Evolutionary conservation across 2,888 invertebrate species (phyloP).

Genomic region (Scotopteryx bipunctaria): DNA sequence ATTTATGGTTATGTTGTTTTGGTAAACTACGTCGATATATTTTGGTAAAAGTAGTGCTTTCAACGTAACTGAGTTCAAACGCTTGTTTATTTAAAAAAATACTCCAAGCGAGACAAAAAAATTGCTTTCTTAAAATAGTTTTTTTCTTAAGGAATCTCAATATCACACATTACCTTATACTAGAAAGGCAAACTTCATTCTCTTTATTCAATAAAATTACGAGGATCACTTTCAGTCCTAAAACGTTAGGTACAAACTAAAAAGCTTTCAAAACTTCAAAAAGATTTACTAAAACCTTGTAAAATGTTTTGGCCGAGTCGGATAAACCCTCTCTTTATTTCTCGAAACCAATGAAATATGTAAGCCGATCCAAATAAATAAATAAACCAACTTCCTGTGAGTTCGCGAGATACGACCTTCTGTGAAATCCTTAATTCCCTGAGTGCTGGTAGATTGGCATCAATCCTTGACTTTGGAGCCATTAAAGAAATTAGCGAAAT

Average conservation of each 20-base stretch:
- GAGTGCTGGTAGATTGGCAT: conserved; percentile 20
- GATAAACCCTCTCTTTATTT: conserved; percentile 8
- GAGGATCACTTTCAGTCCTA: too few relatives aligned
- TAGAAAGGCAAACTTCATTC: too few relatives aligned
- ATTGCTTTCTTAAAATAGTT: too few relatives aligned
- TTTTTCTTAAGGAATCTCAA: too few relatives aligned
- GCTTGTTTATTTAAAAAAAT: too few relatives aligned
- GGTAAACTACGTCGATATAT: too few relatives aligned
- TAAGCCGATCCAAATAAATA: conserved; percentile 16
- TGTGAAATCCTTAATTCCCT: conserved; percentile 20
- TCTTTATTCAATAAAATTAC: too few relatives aligned
- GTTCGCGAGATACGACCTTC: conserved; percentile 19
- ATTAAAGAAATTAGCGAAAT: conserved; percentile 30
- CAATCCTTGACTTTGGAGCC: conserved; percentile 19
- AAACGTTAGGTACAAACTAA: too few relatives aligned
- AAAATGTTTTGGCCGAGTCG: background rate
- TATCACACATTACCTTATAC: too few relatives aligned
- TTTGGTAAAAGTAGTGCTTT: too few relatives aligned
- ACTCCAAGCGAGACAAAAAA: too few relatives aligned
- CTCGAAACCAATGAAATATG: conserved; percentile 18
- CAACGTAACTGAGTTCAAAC: too few relatives aligned
- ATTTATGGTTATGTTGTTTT: background rate
- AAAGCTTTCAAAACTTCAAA: background rate
- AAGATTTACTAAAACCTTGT: background rate
- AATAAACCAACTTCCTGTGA: conserved; percentile 16